A percentile compares a stretch with the other conserved stretches of the same genome.
These are phyloP conservation scores for Galbula dea DNA, from an alignment of 2,113 vertebrate species.

Conservation along the genomic window DNA sequence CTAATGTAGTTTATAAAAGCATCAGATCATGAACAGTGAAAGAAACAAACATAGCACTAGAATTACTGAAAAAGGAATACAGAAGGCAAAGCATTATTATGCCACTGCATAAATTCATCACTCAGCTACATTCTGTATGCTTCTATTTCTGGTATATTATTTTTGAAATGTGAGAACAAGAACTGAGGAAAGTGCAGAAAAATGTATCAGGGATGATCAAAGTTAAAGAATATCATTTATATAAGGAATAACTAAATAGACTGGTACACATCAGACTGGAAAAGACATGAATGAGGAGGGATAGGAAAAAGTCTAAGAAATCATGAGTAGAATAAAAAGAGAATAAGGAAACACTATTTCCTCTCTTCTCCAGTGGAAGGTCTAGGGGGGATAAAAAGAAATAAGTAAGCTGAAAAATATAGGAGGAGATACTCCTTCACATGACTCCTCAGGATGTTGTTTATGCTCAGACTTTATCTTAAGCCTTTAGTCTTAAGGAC, in stretches of 20 bases:
- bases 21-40: neutral
- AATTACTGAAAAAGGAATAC: neutral
- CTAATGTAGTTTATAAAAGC: neutral
- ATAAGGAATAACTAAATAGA: neutral
- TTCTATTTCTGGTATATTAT: neutral
- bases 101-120: neutral
- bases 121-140: neutral
- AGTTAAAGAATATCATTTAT: neutral
- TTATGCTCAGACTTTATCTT: neutral
- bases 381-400: neutral
- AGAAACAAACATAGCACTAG: neutral
- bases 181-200: neutral
- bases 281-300: neutral
- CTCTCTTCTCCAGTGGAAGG: neutral
- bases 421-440: neutral
- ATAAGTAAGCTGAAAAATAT: neutral
- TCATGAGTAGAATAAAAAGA: neutral
- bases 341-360: neutral
- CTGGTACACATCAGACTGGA: neutral
- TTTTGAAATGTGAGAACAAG: neutral
- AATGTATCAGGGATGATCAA: neutral
- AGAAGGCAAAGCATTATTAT: neutral
- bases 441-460: neutral
- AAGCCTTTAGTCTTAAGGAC: neutral
- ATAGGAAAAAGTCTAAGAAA: neutral